These are phyloP conservation scores for Myotis vivesi DNA, from an alignment of 2,797 vertebrate species.

Conservation along the genomic window DNA sequence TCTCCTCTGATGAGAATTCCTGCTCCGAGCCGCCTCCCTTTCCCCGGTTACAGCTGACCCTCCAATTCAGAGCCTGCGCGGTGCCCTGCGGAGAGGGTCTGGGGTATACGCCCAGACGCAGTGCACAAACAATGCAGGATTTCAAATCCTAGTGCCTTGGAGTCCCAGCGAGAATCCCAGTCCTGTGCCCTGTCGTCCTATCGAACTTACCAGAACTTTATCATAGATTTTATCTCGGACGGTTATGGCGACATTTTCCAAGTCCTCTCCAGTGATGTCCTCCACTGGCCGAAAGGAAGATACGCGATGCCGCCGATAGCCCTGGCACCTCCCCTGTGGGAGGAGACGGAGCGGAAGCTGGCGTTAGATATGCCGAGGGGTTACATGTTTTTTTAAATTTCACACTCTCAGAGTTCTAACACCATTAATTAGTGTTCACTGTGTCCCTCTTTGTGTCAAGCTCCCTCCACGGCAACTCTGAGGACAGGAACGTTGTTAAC, in stretches of 20 bases:
- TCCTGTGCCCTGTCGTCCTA: not conserved
- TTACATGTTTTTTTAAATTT: not conserved
- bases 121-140: not conserved
- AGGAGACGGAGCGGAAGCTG: slow-evolving; percentile 6
- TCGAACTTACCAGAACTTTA: slow-evolving; percentile 90
- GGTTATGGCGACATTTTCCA: slow-evolving; percentile 92
- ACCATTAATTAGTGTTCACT: not conserved
- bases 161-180: not conserved
- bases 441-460: too few relatives aligned
- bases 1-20: not conserved
- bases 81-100: not conserved
- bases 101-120: not conserved
- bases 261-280: slow-evolving; percentile 93
- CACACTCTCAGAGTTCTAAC: not conserved
- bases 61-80: not conserved
- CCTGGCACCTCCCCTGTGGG: slow-evolving; percentile 80
- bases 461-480: not conserved
- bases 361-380: not conserved
- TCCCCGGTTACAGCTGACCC: not conserved
- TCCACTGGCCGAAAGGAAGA: slow-evolving; percentile 87
- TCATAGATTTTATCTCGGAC: slow-evolving; percentile 97
- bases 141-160: not conserved
- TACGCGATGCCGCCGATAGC: slow-evolving; percentile 77
- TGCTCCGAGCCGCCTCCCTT: rapidly evolving
- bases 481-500: not conserved